A percentile compares a stretch with the other conserved stretches of the same genome.
phyloP scores from a whole-genome alignment of 2,797 vertebrate genomes.

The Masticophis lateralis region DNA sequence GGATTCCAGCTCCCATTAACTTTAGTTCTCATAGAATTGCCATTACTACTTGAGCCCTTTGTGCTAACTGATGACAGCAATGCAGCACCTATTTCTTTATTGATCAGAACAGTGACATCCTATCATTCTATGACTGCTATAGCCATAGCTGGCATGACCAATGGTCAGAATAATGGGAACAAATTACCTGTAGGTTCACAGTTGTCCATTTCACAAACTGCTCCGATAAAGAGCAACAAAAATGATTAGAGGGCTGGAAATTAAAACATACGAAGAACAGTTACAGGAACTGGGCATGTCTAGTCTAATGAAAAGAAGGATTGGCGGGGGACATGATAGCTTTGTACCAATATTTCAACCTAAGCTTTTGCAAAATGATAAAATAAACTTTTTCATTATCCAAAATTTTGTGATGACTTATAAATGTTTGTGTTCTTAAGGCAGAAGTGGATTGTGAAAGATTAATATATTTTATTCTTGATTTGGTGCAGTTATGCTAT shows the following conservation, averaged over 20 bases:
- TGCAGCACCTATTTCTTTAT: no score
- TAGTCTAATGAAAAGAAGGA: no score
- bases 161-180: neutral
- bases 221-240: no score
- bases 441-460: constrained; percentile 7
- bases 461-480: constrained; percentile 51
- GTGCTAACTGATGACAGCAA: no score
- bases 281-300: no score
- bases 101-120: no score
- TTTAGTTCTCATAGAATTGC: no score
- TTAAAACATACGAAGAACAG: no score
- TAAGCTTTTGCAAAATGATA: neutral
- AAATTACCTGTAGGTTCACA: neutral
- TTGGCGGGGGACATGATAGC: no score
- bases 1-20: neutral
- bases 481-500: constrained; percentile 47
- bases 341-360: neutral
- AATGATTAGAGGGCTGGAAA: no score
- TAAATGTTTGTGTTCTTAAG: neutral
- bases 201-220: neutral
- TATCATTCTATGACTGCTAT: neutral
- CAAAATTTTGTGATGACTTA: neutral
- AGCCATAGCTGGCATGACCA: neutral
- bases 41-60: no score
- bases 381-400: neutral